These are phyloP conservation scores for Luperina testacea DNA, from an alignment of 2,888 invertebrate species.

Conservation along the genomic window DNA sequence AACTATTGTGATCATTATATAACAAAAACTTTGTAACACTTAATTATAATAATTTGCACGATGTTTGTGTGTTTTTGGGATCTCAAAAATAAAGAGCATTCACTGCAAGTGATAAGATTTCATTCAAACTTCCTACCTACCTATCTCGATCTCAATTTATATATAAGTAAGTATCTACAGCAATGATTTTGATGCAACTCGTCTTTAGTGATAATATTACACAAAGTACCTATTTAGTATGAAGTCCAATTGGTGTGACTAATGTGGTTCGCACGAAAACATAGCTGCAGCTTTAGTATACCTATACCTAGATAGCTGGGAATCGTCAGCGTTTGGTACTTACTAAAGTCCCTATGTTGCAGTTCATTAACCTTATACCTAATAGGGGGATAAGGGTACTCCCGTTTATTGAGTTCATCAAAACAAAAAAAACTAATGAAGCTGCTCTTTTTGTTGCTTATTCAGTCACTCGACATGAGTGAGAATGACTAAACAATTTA, in stretches of 20 bases:
- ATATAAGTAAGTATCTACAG: not conserved
- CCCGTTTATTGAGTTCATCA: conserved; percentile 7
- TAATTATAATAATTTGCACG: conserved; percentile 78
- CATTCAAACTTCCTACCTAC: conserved; percentile 7
- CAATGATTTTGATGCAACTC: not conserved
- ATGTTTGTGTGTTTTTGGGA: conserved; percentile 90
- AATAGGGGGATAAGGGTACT: conserved; percentile 15
- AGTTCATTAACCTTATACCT: conserved; percentile 9
- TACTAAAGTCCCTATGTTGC: not conserved
- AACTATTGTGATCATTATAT: conserved; percentile 67
- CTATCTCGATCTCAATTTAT: not conserved
- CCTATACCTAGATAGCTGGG: conserved; percentile 1
- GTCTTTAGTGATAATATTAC: not conserved
- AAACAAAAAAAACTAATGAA: not conserved
- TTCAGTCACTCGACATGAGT: not conserved
- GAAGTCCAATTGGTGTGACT: conserved; percentile 2
- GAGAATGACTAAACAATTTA: not conserved
- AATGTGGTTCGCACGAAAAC: conserved; percentile 11
- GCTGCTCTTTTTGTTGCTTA: not conserved
- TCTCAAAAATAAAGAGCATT: conserved; percentile 89
- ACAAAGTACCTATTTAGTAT: not conserved
- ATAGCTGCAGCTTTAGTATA: not conserved
- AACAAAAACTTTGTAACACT: conserved; percentile 63
- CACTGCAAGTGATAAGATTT: conserved; percentile 74
- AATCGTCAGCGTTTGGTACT: not conserved